Base-by-base conservation (phyloP, 2,888 invertebrate genomes). In the Sipha maydis region DNA sequence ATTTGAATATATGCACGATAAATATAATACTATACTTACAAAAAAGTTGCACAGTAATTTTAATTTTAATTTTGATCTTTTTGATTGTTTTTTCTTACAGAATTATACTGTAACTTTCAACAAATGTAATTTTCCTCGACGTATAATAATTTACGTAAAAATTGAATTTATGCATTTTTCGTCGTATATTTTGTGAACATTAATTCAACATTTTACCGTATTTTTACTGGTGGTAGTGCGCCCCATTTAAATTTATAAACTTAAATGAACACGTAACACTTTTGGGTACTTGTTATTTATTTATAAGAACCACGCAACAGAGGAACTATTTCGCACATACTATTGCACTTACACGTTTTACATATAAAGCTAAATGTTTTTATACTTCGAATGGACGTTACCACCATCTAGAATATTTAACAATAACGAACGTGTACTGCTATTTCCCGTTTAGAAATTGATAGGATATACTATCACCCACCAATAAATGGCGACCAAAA, bases 251-350 rank as follows among this genome's bases (percentile, higher is more conserved):
- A 78, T 78, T 54, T 78, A 78, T 78, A 56, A 78, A 78, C 54
- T 78, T 78, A 78, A 78, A 78, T 78, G 78, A 78, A 56, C 78
- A 78, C 54, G 77, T 78, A 78, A 78, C 77, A 56, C 54, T 78
- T 78, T 78, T 31, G 54, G 78, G 31, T 78, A 31, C 54, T 78
- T 54, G 41, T 78, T 78, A 78, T 78, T 78, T 78, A 78, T 78
- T 78, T 54, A 78, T 9, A 56, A 56, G 31, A 31, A 31, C 41
- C 78, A 54, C 41, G 21, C 31, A 11, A 31, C 54, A 31, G 21
- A 21, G 21, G 14, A 78, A 78, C 69, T 56, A 31, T 31, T 54
- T 4, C 78, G 21, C 31, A 78, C 41, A n/a, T 31, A 31, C 54
- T 54, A 78, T 54, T 54, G 54, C 25, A 78, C 21, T 14, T 25